A percentile compares a stretch with the other conserved stretches of the same genome.
Evolutionary conservation across 64 coral and sea anemone genomes (phyloP).

Genomic region (Hydrozoanthus tunicans): DNA sequence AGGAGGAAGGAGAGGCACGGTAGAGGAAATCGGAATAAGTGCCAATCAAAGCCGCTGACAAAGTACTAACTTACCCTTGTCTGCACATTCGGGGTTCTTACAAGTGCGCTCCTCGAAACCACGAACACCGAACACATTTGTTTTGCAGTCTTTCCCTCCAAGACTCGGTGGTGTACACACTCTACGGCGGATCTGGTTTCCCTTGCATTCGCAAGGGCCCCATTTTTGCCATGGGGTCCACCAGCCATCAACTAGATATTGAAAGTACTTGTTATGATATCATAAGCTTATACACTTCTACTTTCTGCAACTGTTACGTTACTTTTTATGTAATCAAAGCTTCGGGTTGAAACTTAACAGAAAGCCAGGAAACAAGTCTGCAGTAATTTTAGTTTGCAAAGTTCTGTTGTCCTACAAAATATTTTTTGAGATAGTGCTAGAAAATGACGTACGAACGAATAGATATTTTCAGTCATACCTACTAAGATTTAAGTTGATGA

Average conservation of each 20-base stretch:
- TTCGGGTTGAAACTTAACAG: too few relatives aligned
- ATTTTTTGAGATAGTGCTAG: too few relatives aligned
- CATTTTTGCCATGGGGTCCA: background rate
- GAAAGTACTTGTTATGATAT: background rate
- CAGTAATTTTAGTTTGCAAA: too few relatives aligned
- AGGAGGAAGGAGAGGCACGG: too few relatives aligned
- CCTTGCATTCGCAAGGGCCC: background rate
- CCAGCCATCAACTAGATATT: background rate
- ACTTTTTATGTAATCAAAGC: too few relatives aligned
- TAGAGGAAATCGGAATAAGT: too few relatives aligned
- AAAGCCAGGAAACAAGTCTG: too few relatives aligned
- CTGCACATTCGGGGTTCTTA: background rate
- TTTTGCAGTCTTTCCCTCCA: background rate
- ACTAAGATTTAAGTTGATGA: too few relatives aligned
- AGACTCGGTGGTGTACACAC: background rate
- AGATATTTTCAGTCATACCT: too few relatives aligned
- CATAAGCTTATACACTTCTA: background rate
- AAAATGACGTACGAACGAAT: too few relatives aligned
- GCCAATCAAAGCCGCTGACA: too few relatives aligned
- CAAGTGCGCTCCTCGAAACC: background rate
- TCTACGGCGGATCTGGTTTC: background rate
- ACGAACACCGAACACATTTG: background rate
- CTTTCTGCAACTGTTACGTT: background rate
- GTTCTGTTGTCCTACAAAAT: too few relatives aligned
- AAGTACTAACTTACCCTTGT: background rate